Evolutionary conservation across 2,113 vertebrate species (phyloP).

Genomic region (Macrotis lagotis): DNA sequence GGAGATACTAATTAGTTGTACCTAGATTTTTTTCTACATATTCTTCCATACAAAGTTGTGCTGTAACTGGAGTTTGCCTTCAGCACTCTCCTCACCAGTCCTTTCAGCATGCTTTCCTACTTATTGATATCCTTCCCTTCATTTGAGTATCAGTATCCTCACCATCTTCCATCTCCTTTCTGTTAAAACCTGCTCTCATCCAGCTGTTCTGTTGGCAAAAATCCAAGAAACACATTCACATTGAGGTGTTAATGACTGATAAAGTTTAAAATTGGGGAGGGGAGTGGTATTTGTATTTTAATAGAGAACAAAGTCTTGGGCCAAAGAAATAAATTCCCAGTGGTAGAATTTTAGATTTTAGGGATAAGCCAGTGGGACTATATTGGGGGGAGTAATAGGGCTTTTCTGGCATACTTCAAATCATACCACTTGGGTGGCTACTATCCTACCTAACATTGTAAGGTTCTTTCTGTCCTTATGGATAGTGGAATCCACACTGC

Average conservation of each 20-base stretch:
- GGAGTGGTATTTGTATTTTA: background rate
- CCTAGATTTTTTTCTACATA: background rate
- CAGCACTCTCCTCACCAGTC: background rate
- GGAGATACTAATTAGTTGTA: background rate
- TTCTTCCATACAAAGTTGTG: background rate
- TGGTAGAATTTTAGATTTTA: background rate
- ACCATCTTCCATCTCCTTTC: background rate
- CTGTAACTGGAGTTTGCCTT: background rate
- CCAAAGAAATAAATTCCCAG: slow-evolving; percentile 14
- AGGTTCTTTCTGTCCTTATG: slow-evolving; percentile 7
- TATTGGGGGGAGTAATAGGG: background rate
- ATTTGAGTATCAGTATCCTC: background rate
- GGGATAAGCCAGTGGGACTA: background rate
- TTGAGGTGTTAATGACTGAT: background rate
- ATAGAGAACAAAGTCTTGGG: background rate
- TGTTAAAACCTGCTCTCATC: background rate
- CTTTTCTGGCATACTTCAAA: background rate
- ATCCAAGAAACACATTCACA: slow-evolving; percentile 10
- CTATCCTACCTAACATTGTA: background rate
- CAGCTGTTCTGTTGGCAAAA: background rate
- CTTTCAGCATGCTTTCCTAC: background rate
- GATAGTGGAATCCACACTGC: background rate
- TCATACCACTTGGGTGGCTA: background rate
- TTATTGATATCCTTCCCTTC: background rate
- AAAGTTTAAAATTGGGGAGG: background rate